Evolutionary conservation across 2,888 invertebrate species (phyloP), one percentile per base, ranked within the genome.

Genomic region (Hetaerina titia): DNA sequence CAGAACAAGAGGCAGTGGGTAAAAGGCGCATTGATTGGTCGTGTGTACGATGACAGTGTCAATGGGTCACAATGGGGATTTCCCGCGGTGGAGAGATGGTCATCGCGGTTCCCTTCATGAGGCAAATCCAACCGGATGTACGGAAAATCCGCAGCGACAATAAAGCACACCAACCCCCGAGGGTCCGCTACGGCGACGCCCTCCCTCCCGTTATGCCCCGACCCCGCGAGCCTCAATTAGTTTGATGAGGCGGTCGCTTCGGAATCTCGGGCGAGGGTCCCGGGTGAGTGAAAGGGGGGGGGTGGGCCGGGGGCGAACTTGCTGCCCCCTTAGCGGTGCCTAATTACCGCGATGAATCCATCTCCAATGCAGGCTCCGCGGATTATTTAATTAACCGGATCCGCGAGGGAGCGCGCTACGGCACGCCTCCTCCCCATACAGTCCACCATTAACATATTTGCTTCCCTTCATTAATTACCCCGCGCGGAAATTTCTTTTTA

Each of bases 381-480:
- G 69, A 69, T 69, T 69, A 69, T 69, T 69, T 69, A 69, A 69
- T 69, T 69, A 69, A 69, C 69, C 69, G 69, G 69, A 45, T 45
- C n/a, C 19, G 9, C 69, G 69, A 69, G 22, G 69, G n/a, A 69
- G 69, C 69, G 69, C 69, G 69, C n/a, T 69, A n/a, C n/a, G 69
- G 69, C n/a, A 69, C 22, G 22, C 69, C 8, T n/a, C n/a, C 69
- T n/a, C n/a, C 9, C 22, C 22, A n/a, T 45, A 69, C n/a, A n/a
- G n/a, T 9, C 69, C 69, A 7, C n/a, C 69, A 69, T 69, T 22
- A 22, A 69, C 69, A 69, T 69, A 69, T 69, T 69, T 69, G 17
- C 69, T 17, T 69, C 19, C 69, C 69, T n/a, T 69, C 69, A n/a
- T n/a, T 69, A 69, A 69, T n/a, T 69, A 69, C n/a, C n/a, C 69